Evolutionary conservation across 2,888 invertebrate genomes (phyloP).

Genomic region (Brachyptera putata): DNA sequence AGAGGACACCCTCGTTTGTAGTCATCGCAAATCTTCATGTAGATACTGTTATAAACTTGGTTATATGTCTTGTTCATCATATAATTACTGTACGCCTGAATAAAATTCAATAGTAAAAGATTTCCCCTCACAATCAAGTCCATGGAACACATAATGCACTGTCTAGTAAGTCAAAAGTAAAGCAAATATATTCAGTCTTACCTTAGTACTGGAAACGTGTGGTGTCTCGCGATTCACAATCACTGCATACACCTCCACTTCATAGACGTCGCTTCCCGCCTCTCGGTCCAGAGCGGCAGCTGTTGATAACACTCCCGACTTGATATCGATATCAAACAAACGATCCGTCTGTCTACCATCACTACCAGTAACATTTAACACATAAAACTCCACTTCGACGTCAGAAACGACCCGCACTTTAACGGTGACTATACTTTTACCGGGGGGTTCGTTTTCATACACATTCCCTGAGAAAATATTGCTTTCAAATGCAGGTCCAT

Average conservation of each 20-base stretch:
- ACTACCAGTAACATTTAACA: conserved; percentile 61
- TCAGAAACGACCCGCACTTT: conserved; percentile 60
- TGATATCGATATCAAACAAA: conserved; percentile 86
- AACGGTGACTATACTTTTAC: conserved; percentile 79
- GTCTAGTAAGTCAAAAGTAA: too few relatives aligned
- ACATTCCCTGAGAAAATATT: conserved; percentile 71
- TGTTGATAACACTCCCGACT: conserved; percentile 82
- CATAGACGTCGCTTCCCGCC: conserved; percentile 74
- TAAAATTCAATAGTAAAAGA: too few relatives aligned
- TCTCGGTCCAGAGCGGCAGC: conserved; percentile 80
- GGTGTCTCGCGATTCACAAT: conserved; percentile 63
- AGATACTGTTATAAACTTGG: too few relatives aligned
- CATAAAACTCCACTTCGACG: conserved; percentile 80
- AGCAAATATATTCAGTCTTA: too few relatives aligned
- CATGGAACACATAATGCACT: too few relatives aligned
- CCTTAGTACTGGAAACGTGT: conserved; percentile 78
- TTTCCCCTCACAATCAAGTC: too few relatives aligned
- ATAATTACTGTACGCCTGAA: too few relatives aligned
- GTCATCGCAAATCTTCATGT: too few relatives aligned
- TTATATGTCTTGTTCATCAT: too few relatives aligned
- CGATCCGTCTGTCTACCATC: conserved; percentile 75
- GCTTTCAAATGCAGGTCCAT: conserved; percentile 58
- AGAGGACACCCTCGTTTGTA: too few relatives aligned
- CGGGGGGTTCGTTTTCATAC: conserved; percentile 83
- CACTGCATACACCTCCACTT: conserved; percentile 81